phyloP scores from a whole-genome alignment of 2,888 invertebrate genomes.

The Agriopis aurantiaria region DNA sequence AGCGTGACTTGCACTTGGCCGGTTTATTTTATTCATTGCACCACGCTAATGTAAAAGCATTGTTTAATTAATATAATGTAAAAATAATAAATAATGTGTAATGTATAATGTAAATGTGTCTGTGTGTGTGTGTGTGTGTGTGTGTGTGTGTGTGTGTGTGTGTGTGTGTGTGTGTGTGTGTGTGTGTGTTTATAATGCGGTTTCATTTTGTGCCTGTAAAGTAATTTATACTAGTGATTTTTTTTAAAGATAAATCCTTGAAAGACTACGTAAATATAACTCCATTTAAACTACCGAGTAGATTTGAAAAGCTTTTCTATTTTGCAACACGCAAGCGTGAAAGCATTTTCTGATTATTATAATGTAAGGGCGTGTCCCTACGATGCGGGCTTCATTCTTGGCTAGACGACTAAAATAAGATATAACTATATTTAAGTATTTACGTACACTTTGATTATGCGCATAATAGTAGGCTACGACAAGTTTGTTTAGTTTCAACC shows the following conservation, averaged over 20 bases:
- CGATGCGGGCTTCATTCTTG: constrained; percentile 2
- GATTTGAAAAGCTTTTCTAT: constrained; percentile 12
- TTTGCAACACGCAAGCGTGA: constrained; percentile 5
- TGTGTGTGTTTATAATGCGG: neutral
- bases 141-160: too few relatives aligned
- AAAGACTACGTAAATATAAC: neutral
- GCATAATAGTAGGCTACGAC: constrained; percentile 20
- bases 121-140: too few relatives aligned
- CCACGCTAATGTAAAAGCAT: too few relatives aligned
- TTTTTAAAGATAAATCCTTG: neutral
- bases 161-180: too few relatives aligned
- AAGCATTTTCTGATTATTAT: constrained; percentile 16
- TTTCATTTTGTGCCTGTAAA: neutral
- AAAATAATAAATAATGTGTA: too few relatives aligned
- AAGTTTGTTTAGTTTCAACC: constrained; percentile 24
- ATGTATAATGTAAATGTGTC: too few relatives aligned
- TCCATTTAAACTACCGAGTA: neutral
- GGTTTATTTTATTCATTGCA: too few relatives aligned
- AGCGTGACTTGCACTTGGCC: too few relatives aligned
- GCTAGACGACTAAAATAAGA: neutral
- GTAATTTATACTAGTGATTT: too few relatives aligned
- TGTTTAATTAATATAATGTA: too few relatives aligned
- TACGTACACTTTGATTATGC: constrained; percentile 17
- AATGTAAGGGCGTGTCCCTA: constrained; percentile 1
- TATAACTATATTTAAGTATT: neutral